Percentiles rank a stretch among this genome's conserved stretches.
phyloP scores from a whole-genome alignment of 2,888 invertebrate species.

The Andricus curvator region DNA sequence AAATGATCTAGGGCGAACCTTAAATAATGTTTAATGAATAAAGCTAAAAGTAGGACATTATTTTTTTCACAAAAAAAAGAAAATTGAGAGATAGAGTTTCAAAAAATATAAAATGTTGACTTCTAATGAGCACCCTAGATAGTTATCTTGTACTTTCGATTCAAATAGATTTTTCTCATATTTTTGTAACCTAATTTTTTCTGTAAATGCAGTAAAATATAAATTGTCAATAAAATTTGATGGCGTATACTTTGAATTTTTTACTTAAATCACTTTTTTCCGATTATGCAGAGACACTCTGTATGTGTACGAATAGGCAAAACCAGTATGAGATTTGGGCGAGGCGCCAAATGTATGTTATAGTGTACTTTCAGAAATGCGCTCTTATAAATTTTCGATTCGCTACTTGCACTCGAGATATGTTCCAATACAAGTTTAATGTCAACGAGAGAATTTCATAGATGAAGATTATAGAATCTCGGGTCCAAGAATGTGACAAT shows the following conservation, averaged over 20 bases:
- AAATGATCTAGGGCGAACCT: no score
- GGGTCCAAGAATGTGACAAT: neutral
- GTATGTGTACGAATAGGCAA: conserved; percentile 5
- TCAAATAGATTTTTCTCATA: neutral
- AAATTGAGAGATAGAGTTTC: no score
- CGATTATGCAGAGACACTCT: neutral
- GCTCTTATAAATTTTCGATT: conserved; percentile 64
- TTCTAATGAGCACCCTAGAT: no score
- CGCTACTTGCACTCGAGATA: conserved; percentile 39
- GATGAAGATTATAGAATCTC: neutral
- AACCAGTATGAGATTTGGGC: conserved; percentile 56
- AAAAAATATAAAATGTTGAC: no score
- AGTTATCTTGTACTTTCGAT: no score
- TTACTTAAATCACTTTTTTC: neutral
- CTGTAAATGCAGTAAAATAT: neutral
- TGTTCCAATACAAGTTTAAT: conserved; percentile 18
- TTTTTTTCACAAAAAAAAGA: no score
- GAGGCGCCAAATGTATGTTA: conserved; percentile 60
- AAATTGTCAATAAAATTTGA: neutral
- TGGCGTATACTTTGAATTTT: neutral
- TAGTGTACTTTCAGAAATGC: conserved; percentile 56
- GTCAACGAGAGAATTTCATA: conserved; percentile 10
- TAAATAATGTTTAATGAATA: no score
- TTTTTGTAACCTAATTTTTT: neutral
- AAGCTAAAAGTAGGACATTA: no score